Conservation (phyloP, 2,797 vertebrate genomes). For the Cheirogaleus major region DNA sequence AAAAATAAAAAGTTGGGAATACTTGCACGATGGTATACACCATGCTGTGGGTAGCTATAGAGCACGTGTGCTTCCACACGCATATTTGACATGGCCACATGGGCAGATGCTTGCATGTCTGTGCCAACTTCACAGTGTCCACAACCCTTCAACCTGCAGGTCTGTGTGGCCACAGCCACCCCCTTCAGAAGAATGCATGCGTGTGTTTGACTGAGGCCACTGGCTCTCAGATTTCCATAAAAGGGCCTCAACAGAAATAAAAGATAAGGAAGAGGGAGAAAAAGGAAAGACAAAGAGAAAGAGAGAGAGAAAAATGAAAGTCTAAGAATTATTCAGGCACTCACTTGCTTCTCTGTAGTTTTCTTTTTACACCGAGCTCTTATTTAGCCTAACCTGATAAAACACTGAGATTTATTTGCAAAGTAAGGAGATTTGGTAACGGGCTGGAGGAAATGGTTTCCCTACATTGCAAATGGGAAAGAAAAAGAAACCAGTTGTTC, state of each 20-base stretch:
- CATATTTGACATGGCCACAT: fast-evolving
- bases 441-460: background rate
- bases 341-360: background rate
- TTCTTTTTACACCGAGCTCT: background rate
- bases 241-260: background rate
- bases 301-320: background rate
- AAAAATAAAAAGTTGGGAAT: background rate
- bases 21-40: background rate
- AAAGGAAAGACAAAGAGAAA: background rate
- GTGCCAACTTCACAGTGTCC: background rate
- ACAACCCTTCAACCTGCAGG: background rate
- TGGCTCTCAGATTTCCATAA: background rate
- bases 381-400: background rate
- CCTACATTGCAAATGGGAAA: background rate
- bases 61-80: background rate
- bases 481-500: background rate
- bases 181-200: background rate
- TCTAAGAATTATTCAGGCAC: background rate
- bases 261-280: background rate
- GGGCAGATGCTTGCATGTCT: fast-evolving
- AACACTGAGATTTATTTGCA: fast-evolving
- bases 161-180: background rate
- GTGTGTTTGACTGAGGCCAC: background rate
- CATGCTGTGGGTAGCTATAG: background rate
- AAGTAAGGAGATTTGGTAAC: background rate